Percentiles rank a stretch among this genome's conserved stretches.
Evolutionary conservation across 2,113 vertebrate genomes (phyloP).

Genomic region (Cettia cetti): DNA sequence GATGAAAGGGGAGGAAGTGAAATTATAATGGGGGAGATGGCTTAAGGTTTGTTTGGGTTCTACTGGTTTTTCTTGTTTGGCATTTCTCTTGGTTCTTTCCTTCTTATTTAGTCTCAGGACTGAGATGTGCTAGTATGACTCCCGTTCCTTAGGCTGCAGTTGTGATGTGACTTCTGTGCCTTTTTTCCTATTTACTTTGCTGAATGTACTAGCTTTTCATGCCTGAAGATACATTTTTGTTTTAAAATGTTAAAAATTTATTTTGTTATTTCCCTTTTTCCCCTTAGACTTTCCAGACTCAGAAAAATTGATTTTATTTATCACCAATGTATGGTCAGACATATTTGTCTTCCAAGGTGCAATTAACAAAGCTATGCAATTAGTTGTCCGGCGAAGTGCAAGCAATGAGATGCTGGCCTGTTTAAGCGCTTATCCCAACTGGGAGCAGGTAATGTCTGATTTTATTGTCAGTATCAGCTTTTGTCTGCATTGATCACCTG

Average conservation of each 20-base stretch:
- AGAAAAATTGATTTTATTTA: constrained; percentile 86
- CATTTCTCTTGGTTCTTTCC: neutral
- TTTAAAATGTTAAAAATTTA: neutral
- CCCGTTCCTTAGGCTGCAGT: neutral
- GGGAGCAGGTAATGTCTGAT: constrained; percentile 83
- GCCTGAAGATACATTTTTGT: neutral
- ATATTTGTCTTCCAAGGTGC: constrained; percentile 77
- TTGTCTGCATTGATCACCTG: neutral
- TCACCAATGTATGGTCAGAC: constrained; percentile 85
- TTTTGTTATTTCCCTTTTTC: neutral
- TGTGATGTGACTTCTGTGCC: neutral
- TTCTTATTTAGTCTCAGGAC: neutral
- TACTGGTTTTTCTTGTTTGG: neutral
- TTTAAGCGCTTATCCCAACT: constrained; percentile 80
- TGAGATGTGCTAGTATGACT: neutral
- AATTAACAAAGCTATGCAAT: constrained; percentile 85
- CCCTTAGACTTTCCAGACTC: constrained; percentile 84
- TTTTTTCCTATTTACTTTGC: neutral
- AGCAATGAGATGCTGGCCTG: constrained; percentile 73
- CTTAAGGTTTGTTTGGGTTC: neutral
- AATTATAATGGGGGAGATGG: neutral
- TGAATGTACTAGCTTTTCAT: neutral
- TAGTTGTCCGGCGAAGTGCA: constrained; percentile 79
- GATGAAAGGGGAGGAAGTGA: neutral
- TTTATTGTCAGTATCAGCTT: neutral